phyloP scores from a whole-genome alignment of 1,140 invertebrate genomes.

The Nylanderia fulva region DNA sequence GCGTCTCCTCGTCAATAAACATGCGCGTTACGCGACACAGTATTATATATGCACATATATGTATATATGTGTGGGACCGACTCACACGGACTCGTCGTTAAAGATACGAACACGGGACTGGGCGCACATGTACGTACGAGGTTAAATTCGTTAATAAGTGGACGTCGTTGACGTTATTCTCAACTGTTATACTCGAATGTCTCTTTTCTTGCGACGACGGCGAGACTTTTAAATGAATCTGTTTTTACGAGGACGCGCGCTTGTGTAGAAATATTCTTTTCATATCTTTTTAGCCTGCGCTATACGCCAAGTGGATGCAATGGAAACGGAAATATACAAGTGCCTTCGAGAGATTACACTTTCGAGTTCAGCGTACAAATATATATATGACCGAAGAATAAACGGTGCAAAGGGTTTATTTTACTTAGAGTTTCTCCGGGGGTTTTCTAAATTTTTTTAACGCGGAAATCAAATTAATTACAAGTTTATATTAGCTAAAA shows the following conservation, averaged over 20 bases:
- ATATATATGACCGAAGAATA: conserved; percentile 32
- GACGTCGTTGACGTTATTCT: conserved; percentile 51
- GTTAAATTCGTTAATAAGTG: conserved; percentile 54
- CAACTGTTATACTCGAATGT: conserved; percentile 51
- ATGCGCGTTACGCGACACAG: conserved; percentile 6
- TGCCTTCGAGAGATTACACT: background rate
- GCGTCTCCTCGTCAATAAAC: conserved; percentile 46
- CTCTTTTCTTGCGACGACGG: conserved; percentile 19
- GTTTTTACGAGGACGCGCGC: conserved; percentile 37
- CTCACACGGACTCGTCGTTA: background rate
- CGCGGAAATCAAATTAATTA: background rate
- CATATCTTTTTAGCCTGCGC: conserved; percentile 2
- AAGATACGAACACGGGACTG: background rate
- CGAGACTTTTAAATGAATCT: conserved; percentile 48
- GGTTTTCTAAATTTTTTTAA: background rate
- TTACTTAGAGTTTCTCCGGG: background rate
- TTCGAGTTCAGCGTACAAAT: conserved; percentile 27
- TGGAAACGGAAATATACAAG: conserved; percentile 57
- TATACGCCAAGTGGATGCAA: conserved; percentile 37
- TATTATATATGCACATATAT: background rate
- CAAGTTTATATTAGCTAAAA: background rate
- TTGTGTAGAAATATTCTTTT: conserved; percentile 31
- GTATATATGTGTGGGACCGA: background rate
- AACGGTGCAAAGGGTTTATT: background rate
- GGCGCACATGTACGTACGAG: background rate